Conservation (phyloP, 2,888 invertebrate species). For the Euplexia lucipara region DNA sequence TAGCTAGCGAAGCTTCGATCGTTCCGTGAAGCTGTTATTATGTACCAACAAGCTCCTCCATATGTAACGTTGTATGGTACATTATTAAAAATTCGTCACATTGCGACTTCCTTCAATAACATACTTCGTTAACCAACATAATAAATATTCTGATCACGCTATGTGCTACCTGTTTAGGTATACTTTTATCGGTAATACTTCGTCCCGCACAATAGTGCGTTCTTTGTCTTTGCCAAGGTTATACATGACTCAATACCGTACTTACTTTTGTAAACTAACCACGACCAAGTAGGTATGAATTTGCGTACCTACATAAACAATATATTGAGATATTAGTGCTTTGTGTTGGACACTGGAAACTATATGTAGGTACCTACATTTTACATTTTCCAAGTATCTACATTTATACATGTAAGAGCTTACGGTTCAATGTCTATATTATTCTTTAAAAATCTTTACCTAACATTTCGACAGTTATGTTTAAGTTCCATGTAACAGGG, state of each 20-base stretch:
- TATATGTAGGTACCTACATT: too few relatives aligned
- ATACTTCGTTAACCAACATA: conserved; percentile 67
- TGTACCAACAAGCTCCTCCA: too few relatives aligned
- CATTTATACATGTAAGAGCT: too few relatives aligned
- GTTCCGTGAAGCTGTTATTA: too few relatives aligned
- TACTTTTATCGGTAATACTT: conserved; percentile 83
- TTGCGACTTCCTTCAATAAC: conserved; percentile 71
- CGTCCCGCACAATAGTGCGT: conserved; percentile 76
- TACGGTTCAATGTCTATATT: not conserved
- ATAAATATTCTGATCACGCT: conserved; percentile 78
- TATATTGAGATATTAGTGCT: conserved; percentile 36
- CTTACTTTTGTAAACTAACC: conserved; percentile 55
- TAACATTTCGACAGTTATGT: too few relatives aligned
- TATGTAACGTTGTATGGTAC: too few relatives aligned
- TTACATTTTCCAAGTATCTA: not conserved
- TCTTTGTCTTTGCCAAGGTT: conserved; percentile 89
- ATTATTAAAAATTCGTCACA: conserved; percentile 28
- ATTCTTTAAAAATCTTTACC: too few relatives aligned
- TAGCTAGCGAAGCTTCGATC: too few relatives aligned
- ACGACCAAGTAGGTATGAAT: conserved; percentile 52
- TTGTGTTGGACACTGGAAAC: conserved; percentile 24
- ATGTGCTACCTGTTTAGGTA: conserved; percentile 78
- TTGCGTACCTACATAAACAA: conserved; percentile 45
- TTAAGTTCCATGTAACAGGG: too few relatives aligned
- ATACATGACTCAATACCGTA: conserved; percentile 68